These are phyloP conservation scores for Anoplopoma fimbria DNA, from an alignment of 2,113 vertebrate species.

Conservation along the genomic window DNA sequence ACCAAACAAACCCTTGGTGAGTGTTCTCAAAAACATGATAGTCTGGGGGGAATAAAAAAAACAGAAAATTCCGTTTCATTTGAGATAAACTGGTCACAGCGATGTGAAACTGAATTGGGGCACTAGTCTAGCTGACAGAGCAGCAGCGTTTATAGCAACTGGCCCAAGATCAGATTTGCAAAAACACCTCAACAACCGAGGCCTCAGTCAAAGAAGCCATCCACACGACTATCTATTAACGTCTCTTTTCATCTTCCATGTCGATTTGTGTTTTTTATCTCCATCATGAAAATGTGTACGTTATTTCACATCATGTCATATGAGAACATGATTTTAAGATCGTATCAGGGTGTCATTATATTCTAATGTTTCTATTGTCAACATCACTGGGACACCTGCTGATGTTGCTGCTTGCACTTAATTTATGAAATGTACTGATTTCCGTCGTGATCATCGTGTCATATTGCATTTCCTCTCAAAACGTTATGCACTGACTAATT, in stretches of 20 bases:
- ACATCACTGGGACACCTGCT: neutral
- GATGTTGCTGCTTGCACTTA: constrained; percentile 60
- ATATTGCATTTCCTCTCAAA: constrained; percentile 35
- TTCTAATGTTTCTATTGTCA: constrained; percentile 13
- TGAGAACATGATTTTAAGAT: constrained; percentile 24
- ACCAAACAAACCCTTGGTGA: constrained; percentile 6
- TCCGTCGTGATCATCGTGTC: constrained; percentile 32
- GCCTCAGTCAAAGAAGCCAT: constrained; percentile 37
- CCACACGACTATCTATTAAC: neutral
- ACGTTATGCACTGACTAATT: constrained; percentile 69
- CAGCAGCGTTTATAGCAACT: constrained; percentile 28
- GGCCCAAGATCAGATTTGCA: constrained; percentile 45
- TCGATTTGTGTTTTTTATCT: constrained; percentile 40
- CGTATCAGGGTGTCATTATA: constrained; percentile 55
- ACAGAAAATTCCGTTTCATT: constrained; percentile 6
- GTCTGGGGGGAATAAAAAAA: neutral
- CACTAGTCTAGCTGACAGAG: neutral
- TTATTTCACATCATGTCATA: constrained; percentile 33
- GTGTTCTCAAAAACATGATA: constrained; percentile 8
- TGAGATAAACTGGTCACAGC: constrained; percentile 13
- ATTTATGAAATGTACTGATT: constrained; percentile 46
- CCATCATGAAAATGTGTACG: constrained; percentile 21
- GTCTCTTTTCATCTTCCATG: constrained; percentile 15
- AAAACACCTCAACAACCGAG: constrained; percentile 37
- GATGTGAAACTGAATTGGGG: constrained; percentile 28